A percentile compares a stretch with the other conserved stretches of the same genome.
phyloP scores from a whole-genome alignment of 2,797 vertebrate species.

The Melopsittacus undulatus region DNA sequence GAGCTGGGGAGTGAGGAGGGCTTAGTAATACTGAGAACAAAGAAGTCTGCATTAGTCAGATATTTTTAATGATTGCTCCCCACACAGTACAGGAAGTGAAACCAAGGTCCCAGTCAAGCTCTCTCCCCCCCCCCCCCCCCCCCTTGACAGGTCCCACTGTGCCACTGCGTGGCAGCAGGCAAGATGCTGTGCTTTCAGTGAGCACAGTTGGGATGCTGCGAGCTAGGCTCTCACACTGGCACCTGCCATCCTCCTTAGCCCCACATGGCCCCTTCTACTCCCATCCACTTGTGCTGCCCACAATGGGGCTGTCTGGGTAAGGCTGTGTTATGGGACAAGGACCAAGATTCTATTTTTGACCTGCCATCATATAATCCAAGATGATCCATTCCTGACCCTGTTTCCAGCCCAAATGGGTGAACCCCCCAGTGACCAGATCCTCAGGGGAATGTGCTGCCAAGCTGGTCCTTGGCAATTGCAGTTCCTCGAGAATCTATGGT shows the following conservation, averaged over 20 bases:
- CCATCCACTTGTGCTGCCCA: rapidly evolving
- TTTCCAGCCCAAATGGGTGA: neutral
- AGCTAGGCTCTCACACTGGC: neutral
- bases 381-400: neutral
- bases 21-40: slow-evolving; percentile 77
- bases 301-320: neutral
- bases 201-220: rapidly evolving
- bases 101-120: slow-evolving; percentile 65
- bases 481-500: neutral
- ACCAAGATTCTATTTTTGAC: neutral
- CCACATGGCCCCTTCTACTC: rapidly evolving
- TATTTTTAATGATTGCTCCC: slow-evolving; percentile 79
- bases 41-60: slow-evolving; percentile 77
- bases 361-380: neutral
- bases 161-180: rapidly evolving
- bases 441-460: neutral
- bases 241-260: rapidly evolving
- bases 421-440: rapidly evolving
- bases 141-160: neutral
- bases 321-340: rapidly evolving
- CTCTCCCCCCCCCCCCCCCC: slow-evolving; percentile 43
- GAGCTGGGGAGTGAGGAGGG: slow-evolving; percentile 9
- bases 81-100: slow-evolving; percentile 80
- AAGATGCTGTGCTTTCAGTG: neutral
- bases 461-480: neutral